These are phyloP conservation scores for Picathartes gymnocephalus DNA, from an alignment of 2,113 vertebrate genomes.

Conservation along the genomic window DNA sequence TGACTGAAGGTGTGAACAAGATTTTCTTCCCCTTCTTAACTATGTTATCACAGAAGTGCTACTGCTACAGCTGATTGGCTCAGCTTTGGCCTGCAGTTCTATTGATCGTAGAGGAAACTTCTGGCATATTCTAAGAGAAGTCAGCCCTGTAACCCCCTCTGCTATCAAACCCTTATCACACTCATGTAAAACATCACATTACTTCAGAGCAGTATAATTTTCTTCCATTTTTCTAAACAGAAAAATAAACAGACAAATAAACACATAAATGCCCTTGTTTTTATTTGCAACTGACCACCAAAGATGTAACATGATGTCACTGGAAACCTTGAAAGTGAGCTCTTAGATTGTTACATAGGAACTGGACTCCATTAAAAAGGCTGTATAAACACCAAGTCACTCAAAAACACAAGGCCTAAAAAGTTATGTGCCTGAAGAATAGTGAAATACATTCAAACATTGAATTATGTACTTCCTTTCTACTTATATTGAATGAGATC, in stretches of 20 bases:
- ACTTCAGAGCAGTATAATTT: background rate
- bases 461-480: background rate
- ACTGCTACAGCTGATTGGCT: background rate
- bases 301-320: background rate
- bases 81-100: background rate
- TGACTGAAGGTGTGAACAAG: rapidly evolving
- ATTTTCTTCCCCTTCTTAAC: background rate
- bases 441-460: background rate
- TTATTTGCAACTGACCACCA: background rate
- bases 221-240: background rate
- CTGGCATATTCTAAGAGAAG: background rate
- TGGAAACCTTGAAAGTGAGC: background rate
- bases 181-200: background rate
- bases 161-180: background rate
- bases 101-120: background rate
- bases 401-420: background rate
- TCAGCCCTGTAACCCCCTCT: background rate
- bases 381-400: background rate
- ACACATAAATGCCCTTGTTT: background rate
- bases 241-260: background rate
- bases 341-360: background rate
- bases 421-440: background rate
- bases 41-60: background rate
- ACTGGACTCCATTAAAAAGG: background rate
- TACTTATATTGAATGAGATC: background rate